phyloP scores from a whole-genome alignment of 1,140 invertebrate genomes.

The Parasteatoda tepidariorum region DNA sequence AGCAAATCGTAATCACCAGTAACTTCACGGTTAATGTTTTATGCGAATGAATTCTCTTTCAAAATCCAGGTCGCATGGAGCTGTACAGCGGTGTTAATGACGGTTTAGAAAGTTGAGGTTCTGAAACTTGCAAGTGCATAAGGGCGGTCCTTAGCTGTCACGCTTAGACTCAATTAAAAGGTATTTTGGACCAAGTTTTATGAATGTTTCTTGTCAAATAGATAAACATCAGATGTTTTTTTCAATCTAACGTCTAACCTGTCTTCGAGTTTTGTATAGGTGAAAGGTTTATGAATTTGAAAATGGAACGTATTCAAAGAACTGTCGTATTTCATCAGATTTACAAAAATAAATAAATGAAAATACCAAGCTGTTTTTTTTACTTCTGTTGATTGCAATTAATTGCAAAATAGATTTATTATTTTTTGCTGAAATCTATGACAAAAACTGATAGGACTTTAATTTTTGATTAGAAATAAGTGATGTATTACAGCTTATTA shows the following conservation, averaged over 20 bases:
- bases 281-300: neutral
- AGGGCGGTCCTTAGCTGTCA: neutral
- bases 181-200: neutral
- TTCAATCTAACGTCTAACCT: neutral
- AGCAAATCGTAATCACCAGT: neutral
- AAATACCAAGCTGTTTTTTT: no score
- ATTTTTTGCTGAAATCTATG: no score
- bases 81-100: neutral
- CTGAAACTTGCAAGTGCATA: neutral
- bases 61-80: neutral
- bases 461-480: no score
- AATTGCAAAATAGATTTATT: no score
- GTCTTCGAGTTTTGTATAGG: neutral
- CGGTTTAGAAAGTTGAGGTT: neutral
- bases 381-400: no score
- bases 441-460: no score
- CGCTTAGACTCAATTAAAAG: conserved; percentile 42
- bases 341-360: no score
- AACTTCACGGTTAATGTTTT: neutral
- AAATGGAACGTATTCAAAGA: neutral
- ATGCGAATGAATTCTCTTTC: neutral
- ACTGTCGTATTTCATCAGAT: no score
- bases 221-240: conserved; percentile 18
- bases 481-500: no score
- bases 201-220: neutral